Conservation (phyloP, 92 coral and sea anemone genomes). For the Metridium senile region DNA sequence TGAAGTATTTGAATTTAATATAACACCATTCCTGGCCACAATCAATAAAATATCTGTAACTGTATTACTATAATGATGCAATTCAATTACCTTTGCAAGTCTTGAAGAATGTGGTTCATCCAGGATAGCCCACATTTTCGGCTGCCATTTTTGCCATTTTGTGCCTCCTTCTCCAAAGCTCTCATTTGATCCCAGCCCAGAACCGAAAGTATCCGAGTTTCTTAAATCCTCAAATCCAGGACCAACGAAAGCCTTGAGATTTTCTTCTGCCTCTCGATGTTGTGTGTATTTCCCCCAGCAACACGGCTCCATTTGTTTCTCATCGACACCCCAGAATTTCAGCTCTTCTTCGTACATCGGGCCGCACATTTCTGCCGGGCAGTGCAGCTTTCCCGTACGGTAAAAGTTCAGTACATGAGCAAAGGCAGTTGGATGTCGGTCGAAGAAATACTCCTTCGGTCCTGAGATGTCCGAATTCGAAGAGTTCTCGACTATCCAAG, state of each 20-base stretch:
- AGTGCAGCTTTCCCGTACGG: slow-evolving; percentile 88
- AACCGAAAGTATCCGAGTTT: slow-evolving; percentile 41
- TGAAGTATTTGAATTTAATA: no score
- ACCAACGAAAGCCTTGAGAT: slow-evolving; percentile 85
- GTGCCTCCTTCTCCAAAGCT: slow-evolving; percentile 46
- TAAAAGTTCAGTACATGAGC: slow-evolving; percentile 81
- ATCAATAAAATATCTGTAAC: no score
- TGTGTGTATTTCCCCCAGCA: slow-evolving; percentile 89
- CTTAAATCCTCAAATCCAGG: slow-evolving; percentile 77
- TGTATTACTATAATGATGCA: no score
- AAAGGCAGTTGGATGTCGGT: slow-evolving; percentile 84
- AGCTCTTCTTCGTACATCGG: slow-evolving; percentile 90
- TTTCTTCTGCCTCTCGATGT: slow-evolving; percentile 85
- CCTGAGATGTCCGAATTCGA: slow-evolving; percentile 47
- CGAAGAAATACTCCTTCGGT: slow-evolving; percentile 77
- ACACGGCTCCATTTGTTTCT: slow-evolving; percentile 92
- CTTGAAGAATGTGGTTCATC: slow-evolving; percentile 84
- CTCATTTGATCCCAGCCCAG: slow-evolving; percentile 31
- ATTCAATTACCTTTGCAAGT: slow-evolving; percentile 76
- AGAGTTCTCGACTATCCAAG: slow-evolving; percentile 77
- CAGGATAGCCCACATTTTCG: slow-evolving; percentile 74
- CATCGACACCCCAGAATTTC: slow-evolving; percentile 90
- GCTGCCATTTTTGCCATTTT: slow-evolving; percentile 68
- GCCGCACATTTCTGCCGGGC: slow-evolving; percentile 89
- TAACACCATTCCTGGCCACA: no score